phyloP scores from a whole-genome alignment of 2,797 vertebrate genomes.

The Gephyroberyx darwinii region DNA sequence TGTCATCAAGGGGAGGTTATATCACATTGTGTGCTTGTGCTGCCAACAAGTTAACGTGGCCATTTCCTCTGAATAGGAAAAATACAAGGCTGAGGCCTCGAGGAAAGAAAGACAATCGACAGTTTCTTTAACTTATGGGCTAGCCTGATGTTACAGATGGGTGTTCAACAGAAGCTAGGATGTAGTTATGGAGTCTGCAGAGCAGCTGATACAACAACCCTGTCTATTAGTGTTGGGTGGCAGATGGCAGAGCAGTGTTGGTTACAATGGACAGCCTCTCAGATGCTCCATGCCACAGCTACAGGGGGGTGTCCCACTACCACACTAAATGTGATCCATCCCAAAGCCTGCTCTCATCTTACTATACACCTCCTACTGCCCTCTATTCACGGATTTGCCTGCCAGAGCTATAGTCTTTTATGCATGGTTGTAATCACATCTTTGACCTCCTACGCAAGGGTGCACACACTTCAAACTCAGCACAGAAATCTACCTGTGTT shows the following conservation, averaged over 20 bases:
- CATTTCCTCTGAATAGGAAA: background rate
- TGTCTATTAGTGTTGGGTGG: conserved; percentile 20
- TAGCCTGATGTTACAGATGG: background rate
- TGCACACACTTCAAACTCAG: conserved; percentile 23
- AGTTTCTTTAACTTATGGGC: too few species aligned
- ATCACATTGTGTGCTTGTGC: background rate
- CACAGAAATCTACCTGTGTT: conserved; percentile 39
- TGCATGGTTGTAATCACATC: conserved; percentile 45
- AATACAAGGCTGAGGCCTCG: background rate
- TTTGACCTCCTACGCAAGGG: conserved; percentile 59
- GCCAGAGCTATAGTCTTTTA: conserved; percentile 22
- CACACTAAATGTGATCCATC: conserved; percentile 34
- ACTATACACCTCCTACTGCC: background rate
- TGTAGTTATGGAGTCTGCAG: conserved; percentile 22
- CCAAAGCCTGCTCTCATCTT: conserved; percentile 20
- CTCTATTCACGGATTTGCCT: conserved; percentile 30
- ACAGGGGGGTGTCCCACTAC: conserved; percentile 6
- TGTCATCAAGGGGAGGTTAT: conserved; percentile 18
- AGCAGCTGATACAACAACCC: conserved; percentile 22
- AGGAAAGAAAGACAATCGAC: background rate
- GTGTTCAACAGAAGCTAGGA: conserved; percentile 10
- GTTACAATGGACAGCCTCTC: conserved; percentile 25
- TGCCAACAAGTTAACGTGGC: conserved; percentile 2
- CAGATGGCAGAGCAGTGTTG: conserved; percentile 42
- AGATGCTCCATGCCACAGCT: conserved; percentile 21